These are phyloP conservation scores for Cyprinus carpio DNA, from an alignment of 2,113 vertebrate genomes.

Conservation along the genomic window DNA sequence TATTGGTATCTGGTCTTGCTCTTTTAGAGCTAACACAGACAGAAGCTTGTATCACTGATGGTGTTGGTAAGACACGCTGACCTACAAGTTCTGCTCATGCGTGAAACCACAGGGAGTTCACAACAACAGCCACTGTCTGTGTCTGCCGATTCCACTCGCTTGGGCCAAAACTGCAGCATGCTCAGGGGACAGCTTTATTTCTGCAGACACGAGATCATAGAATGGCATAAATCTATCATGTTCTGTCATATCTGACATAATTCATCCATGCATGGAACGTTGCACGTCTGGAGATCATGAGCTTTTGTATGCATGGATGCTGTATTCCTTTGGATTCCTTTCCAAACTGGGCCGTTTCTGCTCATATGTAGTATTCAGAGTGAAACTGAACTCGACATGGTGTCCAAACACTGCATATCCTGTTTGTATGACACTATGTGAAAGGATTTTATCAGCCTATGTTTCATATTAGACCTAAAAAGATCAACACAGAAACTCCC, in stretches of 20 bases:
- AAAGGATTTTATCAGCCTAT: slow-evolving; percentile 2
- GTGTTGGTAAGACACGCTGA: slow-evolving; percentile 30
- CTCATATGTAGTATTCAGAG: not conserved
- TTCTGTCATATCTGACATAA: not conserved
- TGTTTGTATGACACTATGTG: not conserved
- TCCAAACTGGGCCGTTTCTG: not conserved
- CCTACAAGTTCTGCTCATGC: slow-evolving; percentile 32
- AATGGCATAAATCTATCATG: slow-evolving; percentile 22
- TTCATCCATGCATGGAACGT: not conserved
- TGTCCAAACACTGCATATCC: not conserved
- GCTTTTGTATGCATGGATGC: not conserved
- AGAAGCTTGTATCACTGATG: slow-evolving; percentile 29
- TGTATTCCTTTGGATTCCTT: not conserved
- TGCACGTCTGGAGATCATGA: not conserved
- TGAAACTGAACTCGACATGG: not conserved
- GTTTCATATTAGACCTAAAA: slow-evolving; percentile 11
- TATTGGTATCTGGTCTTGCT: slow-evolving; percentile 15
- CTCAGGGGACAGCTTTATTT: slow-evolving; percentile 33
- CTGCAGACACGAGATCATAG: slow-evolving; percentile 15
- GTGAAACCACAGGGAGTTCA: slow-evolving; percentile 33
- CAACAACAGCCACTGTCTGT: slow-evolving; percentile 35
- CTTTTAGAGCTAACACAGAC: slow-evolving; percentile 39
- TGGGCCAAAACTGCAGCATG: slow-evolving; percentile 2
- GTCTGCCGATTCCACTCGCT: not conserved
- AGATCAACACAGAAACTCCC: not conserved